Conservation (phyloP, 2,888 invertebrate species). For the Drosophila mayaguana region DNA sequence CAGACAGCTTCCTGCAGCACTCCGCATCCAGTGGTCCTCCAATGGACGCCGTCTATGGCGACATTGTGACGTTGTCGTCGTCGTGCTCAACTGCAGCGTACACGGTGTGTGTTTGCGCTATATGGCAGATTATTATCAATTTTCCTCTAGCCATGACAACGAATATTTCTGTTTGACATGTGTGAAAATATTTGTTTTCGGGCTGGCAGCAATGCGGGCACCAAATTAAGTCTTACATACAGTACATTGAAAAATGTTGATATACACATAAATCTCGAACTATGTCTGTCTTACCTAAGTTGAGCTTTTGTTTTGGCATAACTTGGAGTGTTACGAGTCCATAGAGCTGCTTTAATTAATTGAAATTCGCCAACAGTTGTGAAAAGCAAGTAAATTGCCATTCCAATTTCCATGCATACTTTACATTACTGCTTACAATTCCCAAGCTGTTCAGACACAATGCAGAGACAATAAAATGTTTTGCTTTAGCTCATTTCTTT, state of each 20-base stretch:
- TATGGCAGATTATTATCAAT: slow-evolving; percentile 70
- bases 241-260: neutral
- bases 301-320: slow-evolving; percentile 22
- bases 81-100: slow-evolving; percentile 56
- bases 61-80: slow-evolving; percentile 49
- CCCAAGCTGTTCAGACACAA: neutral
- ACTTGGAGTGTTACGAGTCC: slow-evolving; percentile 5
- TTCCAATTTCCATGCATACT: neutral
- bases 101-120: slow-evolving; percentile 40
- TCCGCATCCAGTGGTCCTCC: neutral
- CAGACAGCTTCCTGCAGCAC: slow-evolving; percentile 27
- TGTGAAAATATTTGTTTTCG: slow-evolving; percentile 75
- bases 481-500: neutral
- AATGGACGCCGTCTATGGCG: slow-evolving; percentile 43
- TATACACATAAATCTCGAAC: neutral
- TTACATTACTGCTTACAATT: neutral
- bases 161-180: slow-evolving; percentile 70
- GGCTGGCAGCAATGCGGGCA: slow-evolving; percentile 54
- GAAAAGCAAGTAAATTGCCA: neutral
- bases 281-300: slow-evolving; percentile 1
- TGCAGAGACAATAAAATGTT: neutral
- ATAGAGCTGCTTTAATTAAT: slow-evolving; percentile 12
- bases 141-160: slow-evolving; percentile 77
- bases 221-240: slow-evolving; percentile 25
- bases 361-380: neutral